These are phyloP conservation scores for Ictidomys tridecemlineatus DNA, from an alignment of 2,113 vertebrate species.

Conservation along the genomic window DNA sequence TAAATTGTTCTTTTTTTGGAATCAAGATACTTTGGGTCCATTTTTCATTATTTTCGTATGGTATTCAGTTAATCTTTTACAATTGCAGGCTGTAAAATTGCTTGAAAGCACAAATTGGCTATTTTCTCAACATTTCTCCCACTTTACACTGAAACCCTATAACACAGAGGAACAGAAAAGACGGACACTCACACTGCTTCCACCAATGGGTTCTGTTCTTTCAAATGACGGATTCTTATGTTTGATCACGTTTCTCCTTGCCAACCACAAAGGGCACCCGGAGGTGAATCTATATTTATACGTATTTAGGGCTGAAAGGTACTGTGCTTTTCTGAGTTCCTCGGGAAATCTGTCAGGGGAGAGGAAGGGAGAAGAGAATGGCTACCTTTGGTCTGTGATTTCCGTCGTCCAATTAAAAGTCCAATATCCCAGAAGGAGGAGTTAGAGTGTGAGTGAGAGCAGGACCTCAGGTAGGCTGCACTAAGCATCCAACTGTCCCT, in stretches of 20 bases:
- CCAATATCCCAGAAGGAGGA: background rate
- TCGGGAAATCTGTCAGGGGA: background rate
- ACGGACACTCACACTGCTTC: background rate
- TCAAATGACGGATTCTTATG: background rate
- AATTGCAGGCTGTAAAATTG: background rate
- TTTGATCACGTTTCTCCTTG: background rate
- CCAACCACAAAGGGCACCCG: background rate
- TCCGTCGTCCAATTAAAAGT: conserved; percentile 35
- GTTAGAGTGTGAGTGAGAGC: background rate
- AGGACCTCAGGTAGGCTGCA: too few species aligned
- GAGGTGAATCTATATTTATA: background rate
- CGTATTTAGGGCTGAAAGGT: background rate
- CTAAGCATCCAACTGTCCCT: background rate
- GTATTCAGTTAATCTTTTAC: background rate
- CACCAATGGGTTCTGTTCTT: background rate
- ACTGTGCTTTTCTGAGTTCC: background rate
- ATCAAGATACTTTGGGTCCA: background rate
- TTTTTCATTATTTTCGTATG: background rate
- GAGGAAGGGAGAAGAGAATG: background rate
- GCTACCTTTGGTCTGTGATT: background rate
- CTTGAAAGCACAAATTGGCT: conserved; percentile 45
- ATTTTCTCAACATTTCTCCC: conserved; percentile 44
- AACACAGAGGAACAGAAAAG: background rate
- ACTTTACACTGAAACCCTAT: background rate
- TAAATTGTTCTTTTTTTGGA: background rate